Evolutionary conservation across 2,113 vertebrate species (phyloP).

Genomic region (Lepidothrix coronata): DNA sequence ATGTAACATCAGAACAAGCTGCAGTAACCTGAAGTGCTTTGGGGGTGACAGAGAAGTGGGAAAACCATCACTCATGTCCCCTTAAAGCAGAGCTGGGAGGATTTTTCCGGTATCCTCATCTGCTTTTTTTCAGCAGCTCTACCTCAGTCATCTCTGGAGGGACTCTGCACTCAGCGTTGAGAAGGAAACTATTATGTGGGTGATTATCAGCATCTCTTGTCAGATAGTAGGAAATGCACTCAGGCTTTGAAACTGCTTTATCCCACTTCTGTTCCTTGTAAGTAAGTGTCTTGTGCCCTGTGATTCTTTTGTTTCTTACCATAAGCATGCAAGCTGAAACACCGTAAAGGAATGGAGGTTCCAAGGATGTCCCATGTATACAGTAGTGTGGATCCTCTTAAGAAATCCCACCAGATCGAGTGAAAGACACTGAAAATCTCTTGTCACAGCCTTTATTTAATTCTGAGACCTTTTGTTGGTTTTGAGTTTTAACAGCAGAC

Average conservation of each 20-base stretch:
- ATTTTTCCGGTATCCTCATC: neutral
- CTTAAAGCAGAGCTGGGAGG: neutral
- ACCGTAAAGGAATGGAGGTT: neutral
- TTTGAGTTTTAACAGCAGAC: neutral
- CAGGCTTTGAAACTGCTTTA: neutral
- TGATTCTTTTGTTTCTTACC: neutral
- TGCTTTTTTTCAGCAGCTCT: neutral
- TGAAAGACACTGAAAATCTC: neutral
- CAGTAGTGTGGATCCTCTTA: neutral
- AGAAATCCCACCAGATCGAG: neutral
- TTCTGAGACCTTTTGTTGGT: neutral
- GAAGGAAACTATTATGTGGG: neutral
- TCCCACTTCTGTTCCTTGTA: neutral
- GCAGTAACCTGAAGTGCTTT: neutral
- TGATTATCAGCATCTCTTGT: neutral
- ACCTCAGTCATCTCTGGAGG: accelerated
- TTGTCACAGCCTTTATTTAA: neutral
- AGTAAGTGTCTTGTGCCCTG: neutral
- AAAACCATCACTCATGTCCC: neutral
- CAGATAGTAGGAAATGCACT: neutral
- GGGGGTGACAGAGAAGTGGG: neutral
- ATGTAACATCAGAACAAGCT: neutral
- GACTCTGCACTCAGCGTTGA: neutral
- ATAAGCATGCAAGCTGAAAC: neutral
- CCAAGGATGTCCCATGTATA: neutral